Evolutionary conservation across 2,888 invertebrate genomes (phyloP), one percentile per base, ranked within the genome.

Genomic region (Andrena bucephala): DNA sequence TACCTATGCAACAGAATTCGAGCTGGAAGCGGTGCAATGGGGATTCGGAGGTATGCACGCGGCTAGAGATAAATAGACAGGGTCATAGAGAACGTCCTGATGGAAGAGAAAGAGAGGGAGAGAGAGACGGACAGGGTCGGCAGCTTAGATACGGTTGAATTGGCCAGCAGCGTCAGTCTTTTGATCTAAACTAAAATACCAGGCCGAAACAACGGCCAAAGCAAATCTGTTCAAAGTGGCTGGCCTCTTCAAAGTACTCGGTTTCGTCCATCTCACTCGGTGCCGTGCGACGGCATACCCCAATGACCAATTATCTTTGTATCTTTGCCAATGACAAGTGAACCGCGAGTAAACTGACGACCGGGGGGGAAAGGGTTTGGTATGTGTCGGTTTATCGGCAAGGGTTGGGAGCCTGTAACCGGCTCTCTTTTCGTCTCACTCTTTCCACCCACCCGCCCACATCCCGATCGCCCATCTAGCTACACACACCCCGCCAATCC

Each of bases 121-220:
- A 72, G 74, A 60, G 54, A 57, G 24, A 24, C 60, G 72, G 31
- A 65, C 76, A 79, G 81, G 77, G 77, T 69, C 84, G 83, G 62
- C 87, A 81, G 89, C 89, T 92, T 92, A 92, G 90, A 84, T 91
- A 93, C 93, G 93, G 93, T 89, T 92, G 93, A 91, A 93, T 93
- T 93, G 93, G 90, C 91, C 88, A 89, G 89, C 83, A 83, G 86
- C 87, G 87, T 75, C 90, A 91, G 92, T 93, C 93, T 93, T 93
- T 93, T 93, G 93, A 93, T 93, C 92, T 93, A 87, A 93, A 93
- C 93, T 93, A 93, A 93, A 93, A 93, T 93, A 91, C 92, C 90
- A 93, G 89, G 90, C 93, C 93, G 92, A 93, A 93, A 93, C 93
- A 93, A 93, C 91, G 89, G 88, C 92, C 93, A 93, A 93, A 93